Percentiles rank a stretch among this genome's conserved stretches.
These are phyloP conservation scores for Acyrthosiphon pisum DNA, from an alignment of 1,140 invertebrate species.

Conservation along the genomic window DNA sequence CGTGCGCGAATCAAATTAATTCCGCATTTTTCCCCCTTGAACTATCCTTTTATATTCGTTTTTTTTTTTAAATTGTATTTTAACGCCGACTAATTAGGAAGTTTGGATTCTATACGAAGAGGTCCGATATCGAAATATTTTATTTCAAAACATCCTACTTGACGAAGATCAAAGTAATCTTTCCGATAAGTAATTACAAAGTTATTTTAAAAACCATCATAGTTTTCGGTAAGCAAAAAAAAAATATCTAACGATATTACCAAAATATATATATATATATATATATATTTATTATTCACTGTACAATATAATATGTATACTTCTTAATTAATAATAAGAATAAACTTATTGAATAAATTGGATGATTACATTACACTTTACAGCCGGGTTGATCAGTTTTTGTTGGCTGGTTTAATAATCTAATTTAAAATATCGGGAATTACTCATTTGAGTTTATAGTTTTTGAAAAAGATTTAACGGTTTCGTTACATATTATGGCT, in stretches of 20 bases:
- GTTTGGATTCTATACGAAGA: background rate
- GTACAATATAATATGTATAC: no score
- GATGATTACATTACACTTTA: no score
- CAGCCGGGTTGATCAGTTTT: no score
- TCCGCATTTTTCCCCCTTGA: background rate
- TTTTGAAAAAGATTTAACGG: no score
- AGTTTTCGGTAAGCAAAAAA: background rate
- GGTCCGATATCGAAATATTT: background rate
- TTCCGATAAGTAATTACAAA: background rate
- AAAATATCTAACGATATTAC: background rate
- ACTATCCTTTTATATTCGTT: background rate
- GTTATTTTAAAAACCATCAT: background rate
- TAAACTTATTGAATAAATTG: no score
- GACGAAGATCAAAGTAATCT: background rate
- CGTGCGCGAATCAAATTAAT: conserved; percentile 30
- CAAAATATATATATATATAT: no score
- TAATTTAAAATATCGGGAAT: no score
- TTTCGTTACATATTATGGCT: no score
- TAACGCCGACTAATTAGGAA: background rate
- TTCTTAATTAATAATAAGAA: no score
- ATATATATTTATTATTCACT: no score
- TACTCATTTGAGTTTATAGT: no score
- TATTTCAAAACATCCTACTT: background rate
- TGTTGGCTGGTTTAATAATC: no score
- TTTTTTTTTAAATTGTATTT: background rate